Evolutionary conservation across 2,888 invertebrate species (phyloP), one percentile per base, ranked within the genome.

Genomic region (Pteria penguin): DNA sequence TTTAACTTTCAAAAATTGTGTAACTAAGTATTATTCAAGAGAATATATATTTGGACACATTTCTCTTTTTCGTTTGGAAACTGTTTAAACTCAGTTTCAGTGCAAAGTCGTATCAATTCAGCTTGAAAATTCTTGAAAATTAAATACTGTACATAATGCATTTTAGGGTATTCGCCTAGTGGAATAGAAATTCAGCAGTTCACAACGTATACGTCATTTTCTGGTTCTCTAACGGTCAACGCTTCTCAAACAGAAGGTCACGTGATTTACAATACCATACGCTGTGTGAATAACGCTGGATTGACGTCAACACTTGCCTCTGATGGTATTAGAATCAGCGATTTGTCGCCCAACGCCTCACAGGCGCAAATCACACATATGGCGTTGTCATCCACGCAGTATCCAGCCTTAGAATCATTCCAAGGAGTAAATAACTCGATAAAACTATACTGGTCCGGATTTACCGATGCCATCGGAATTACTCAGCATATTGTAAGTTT

Each of bases 261-360:
- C 27, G 72, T 61, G 18, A 24, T 76, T 36, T 66, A 76, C 52
- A 55, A 45, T 8, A 79, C 80, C 0, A 57, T 83, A 14, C 65
- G 75, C 27, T 83, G 82, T 33, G 73, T 58, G 24, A 83, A 82
- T 63, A 71, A 75, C 0, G 82, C 82, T 1, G 77, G 75, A 1
- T 36, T 81, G 2, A 68, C 60, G 26, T 57, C 78, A 3, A 72
- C 70, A 0, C 55, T 36, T 11, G 61, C 66, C 3, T 77, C 81
- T 11, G 74, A 83, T 68, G 82, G 81, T 62, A 75, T 83, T 1
- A 75, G 45, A 26, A 75, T 83, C 8, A 45, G 72, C 26, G 45
- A 61, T 11, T 65, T 26, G 26, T 57, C 71, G 36, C 80, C 80
- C 45, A 72, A 76, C 29, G 61, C 72, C 14, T 75, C 72, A 5